Conservation (phyloP, 1,140 invertebrate genomes). For the Daktulosphaira vitifoliae region DNA sequence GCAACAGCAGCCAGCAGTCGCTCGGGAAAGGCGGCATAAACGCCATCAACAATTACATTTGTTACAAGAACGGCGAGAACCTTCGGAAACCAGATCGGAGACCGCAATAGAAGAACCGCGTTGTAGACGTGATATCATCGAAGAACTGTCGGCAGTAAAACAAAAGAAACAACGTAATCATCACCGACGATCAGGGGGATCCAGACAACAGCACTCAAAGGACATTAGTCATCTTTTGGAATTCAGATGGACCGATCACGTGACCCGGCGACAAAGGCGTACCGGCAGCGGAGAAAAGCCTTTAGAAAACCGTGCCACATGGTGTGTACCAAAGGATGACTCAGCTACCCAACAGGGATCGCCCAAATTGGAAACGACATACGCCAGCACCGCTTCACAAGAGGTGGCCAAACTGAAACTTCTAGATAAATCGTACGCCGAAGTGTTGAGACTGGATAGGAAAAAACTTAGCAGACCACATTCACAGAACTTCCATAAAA, state of each 20-base stretch:
- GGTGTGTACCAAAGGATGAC: constrained; percentile 36
- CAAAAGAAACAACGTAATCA: background rate
- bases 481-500: background rate
- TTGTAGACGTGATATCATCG: constrained; percentile 37
- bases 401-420: constrained; percentile 69
- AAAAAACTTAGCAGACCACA: constrained; percentile 25
- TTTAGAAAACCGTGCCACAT: constrained; percentile 40
- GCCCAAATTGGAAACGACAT: background rate
- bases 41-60: background rate
- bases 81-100: background rate
- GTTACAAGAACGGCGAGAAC: background rate
- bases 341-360: background rate
- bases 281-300: background rate
- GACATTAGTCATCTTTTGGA: constrained; percentile 34
- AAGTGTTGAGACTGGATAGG: constrained; percentile 52
- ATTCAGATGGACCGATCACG: constrained; percentile 20
- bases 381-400: constrained; percentile 51
- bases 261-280: background rate
- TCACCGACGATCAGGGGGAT: background rate
- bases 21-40: background rate
- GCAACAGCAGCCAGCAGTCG: constrained; percentile 32
- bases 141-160: constrained; percentile 37
- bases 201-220: background rate
- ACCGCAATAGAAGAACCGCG: background rate
- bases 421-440: constrained; percentile 72